These are phyloP conservation scores for Luperina testacea DNA, from an alignment of 2,888 invertebrate genomes.

Conservation along the genomic window DNA sequence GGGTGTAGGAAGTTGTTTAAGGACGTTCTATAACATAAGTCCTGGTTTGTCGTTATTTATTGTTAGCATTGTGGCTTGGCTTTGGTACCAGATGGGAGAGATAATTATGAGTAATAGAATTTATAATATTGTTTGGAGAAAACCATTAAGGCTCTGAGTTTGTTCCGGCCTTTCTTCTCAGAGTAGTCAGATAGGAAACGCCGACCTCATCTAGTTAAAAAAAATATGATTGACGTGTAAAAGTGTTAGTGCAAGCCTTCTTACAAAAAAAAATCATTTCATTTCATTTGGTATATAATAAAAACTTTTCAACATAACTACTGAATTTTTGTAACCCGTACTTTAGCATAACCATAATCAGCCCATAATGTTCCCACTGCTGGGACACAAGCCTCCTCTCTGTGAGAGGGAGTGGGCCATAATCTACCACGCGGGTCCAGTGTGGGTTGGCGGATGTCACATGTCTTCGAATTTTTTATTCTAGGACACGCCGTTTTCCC, in stretches of 20 bases:
- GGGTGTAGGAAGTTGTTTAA: constrained; percentile 12
- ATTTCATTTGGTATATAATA: neutral
- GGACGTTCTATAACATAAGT: neutral
- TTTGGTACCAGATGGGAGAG: neutral
- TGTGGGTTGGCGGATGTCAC: too few species aligned
- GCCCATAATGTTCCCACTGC: neutral
- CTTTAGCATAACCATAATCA: neutral
- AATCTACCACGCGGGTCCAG: neutral
- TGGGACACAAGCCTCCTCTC: neutral
- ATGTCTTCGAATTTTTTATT: too few species aligned
- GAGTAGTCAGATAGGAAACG: too few species aligned
- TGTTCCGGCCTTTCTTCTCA: too few species aligned
- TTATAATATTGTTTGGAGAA: neutral
- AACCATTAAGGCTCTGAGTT: neutral
- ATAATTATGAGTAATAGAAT: neutral
- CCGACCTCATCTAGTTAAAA: too few species aligned
- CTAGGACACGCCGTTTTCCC: too few species aligned
- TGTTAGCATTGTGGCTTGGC: neutral
- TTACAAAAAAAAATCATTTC: too few species aligned
- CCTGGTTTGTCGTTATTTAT: constrained; percentile 17
- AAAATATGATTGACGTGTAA: too few species aligned
- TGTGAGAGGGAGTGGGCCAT: neutral
- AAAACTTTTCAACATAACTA: neutral
- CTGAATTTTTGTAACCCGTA: neutral
- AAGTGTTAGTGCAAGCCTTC: too few species aligned